Evolutionary conservation across 2,113 vertebrate genomes (phyloP).

Genomic region (Cephalopterus ornatus): DNA sequence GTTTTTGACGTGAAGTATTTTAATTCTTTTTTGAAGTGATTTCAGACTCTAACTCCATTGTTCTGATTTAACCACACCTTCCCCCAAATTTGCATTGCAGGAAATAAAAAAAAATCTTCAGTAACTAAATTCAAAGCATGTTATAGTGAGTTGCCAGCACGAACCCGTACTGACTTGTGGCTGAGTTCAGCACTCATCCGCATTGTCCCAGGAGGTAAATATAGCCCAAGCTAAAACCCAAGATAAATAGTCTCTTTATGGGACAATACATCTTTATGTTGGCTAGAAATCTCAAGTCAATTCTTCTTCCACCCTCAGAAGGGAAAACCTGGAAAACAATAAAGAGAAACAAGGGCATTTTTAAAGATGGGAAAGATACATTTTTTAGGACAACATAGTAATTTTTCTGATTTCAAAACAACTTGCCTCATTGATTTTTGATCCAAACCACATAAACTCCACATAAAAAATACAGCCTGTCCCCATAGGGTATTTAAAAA

Average conservation of each 20-base stretch:
- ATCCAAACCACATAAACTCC: slow-evolving; percentile 53
- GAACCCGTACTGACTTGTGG: background rate
- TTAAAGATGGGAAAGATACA: background rate
- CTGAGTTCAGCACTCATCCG: background rate
- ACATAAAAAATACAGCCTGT: slow-evolving; percentile 22
- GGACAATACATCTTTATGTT: background rate
- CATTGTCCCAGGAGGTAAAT: slow-evolving; percentile 16
- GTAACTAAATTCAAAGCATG: slow-evolving; percentile 8
- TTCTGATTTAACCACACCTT: background rate
- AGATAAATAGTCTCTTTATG: background rate
- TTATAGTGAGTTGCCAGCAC: background rate
- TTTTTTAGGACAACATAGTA: slow-evolving; percentile 36
- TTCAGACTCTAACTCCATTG: background rate
- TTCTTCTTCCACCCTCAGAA: background rate
- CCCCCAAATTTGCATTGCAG: background rate
- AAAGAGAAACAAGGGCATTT: background rate
- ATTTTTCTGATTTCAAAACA: slow-evolving; percentile 61
- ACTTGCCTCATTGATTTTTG: slow-evolving; percentile 43
- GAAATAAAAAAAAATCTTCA: background rate
- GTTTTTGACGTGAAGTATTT: background rate
- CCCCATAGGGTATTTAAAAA: slow-evolving; percentile 16
- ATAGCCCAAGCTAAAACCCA: background rate
- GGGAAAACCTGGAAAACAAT: slow-evolving; percentile 13
- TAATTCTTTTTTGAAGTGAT: background rate
- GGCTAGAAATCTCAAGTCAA: background rate